phyloP scores from a whole-genome alignment of 2,888 invertebrate species.

The Acanthosepion esculentum region DNA sequence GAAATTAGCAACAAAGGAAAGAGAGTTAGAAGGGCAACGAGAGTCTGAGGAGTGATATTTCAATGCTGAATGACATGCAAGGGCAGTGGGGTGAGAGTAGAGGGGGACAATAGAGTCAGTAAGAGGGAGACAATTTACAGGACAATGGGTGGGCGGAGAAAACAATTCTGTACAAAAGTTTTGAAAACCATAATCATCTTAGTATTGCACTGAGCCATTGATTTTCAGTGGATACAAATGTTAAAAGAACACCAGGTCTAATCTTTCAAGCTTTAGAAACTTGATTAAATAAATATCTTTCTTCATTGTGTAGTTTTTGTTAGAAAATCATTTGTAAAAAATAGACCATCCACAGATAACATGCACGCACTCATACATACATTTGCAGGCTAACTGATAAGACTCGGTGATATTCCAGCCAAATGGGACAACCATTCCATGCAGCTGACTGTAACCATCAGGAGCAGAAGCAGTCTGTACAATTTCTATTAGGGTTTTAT shows the following conservation, averaged over 20 bases:
- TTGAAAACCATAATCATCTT: neutral
- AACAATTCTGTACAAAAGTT: neutral
- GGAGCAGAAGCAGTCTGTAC: neutral
- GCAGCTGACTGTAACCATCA: neutral
- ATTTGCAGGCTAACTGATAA: neutral
- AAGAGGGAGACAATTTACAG: neutral
- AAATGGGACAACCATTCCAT: neutral
- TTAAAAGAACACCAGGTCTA: neutral
- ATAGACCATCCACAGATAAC: neutral
- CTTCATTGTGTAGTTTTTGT: neutral
- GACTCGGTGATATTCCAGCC: neutral
- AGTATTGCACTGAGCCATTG: neutral
- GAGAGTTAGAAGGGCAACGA: neutral
- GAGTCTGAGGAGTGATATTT: neutral
- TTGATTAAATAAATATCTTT: conserved; percentile 6
- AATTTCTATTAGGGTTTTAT: neutral
- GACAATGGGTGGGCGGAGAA: neutral
- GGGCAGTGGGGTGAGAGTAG: neutral
- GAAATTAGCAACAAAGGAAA: neutral
- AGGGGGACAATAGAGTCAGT: no score
- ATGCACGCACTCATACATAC: neutral
- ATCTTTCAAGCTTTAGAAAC: neutral
- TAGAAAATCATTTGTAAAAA: conserved; percentile 18
- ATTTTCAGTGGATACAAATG: neutral
- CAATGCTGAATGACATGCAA: conserved; percentile 4